Evolutionary conservation across 2,888 invertebrate species (phyloP).

Genomic region (Ennomos fuscantarius): DNA sequence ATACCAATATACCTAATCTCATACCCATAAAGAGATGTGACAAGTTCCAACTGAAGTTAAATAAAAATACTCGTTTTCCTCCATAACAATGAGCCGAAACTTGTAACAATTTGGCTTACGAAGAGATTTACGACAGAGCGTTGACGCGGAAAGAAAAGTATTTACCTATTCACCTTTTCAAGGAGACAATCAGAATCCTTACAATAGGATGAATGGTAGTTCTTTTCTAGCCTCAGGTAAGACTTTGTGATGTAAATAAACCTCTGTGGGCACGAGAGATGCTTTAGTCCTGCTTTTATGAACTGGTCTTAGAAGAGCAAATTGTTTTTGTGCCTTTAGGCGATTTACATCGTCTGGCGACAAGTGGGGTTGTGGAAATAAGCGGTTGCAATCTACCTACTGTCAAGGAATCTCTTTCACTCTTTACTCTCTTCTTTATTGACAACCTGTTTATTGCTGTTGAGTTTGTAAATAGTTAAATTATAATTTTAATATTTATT

Average conservation of each 20-base stretch:
- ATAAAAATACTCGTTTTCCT: constrained; percentile 21
- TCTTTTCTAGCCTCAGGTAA: constrained; percentile 59
- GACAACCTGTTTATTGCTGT: too few species aligned
- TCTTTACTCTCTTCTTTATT: too few species aligned
- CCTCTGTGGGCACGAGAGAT: constrained; percentile 61
- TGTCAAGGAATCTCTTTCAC: neutral
- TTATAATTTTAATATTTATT: too few species aligned
- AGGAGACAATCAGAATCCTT: constrained; percentile 47
- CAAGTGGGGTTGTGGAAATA: constrained; percentile 12
- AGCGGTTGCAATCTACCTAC: constrained; percentile 9
- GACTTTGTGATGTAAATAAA: constrained; percentile 75
- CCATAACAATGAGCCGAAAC: constrained; percentile 27
- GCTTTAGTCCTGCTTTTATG: constrained; percentile 63
- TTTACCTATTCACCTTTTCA: constrained; percentile 28
- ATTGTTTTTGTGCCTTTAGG: constrained; percentile 80
- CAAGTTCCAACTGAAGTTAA: constrained; percentile 31
- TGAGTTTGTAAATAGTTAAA: too few species aligned
- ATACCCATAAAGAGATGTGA: constrained; percentile 13
- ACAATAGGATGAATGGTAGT: constrained; percentile 49
- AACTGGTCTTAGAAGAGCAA: constrained; percentile 71
- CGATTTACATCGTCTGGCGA: constrained; percentile 57
- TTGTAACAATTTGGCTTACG: constrained; percentile 29
- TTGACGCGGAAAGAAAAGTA: constrained; percentile 30
- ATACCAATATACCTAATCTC: neutral
- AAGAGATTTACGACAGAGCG: constrained; percentile 25